Percentiles rank a stretch among this genome's conserved stretches.
These are phyloP conservation scores for Zaprionus nigranus DNA, from an alignment of 1,140 invertebrate genomes.

Conservation along the genomic window DNA sequence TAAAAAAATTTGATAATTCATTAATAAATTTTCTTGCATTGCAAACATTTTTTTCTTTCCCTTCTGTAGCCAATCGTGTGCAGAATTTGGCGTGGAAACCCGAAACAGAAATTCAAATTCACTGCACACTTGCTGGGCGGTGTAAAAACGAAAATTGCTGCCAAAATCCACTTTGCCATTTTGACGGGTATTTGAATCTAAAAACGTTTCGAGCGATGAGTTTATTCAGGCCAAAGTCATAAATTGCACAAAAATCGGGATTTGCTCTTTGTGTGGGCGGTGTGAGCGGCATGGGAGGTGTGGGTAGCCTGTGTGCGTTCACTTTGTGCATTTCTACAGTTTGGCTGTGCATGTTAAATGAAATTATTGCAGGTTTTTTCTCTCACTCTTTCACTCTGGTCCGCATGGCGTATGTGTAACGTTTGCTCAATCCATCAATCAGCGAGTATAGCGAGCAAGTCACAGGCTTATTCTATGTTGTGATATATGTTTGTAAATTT, in stretches of 20 bases:
- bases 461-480: conserved; percentile 48
- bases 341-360: conserved; percentile 75
- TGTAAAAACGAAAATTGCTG: conserved; percentile 53
- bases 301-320: not conserved
- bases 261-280: conserved; percentile 31
- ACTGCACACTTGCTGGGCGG: conserved; percentile 18
- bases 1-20: no score
- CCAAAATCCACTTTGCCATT: conserved; percentile 70
- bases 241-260: conserved; percentile 62
- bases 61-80: not conserved
- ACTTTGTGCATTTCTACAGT: conserved; percentile 42
- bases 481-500: conserved; percentile 42
- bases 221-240: conserved; percentile 70
- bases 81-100: conserved; percentile 8
- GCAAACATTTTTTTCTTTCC: not conserved
- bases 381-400: conserved; percentile 12
- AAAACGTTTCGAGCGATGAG: conserved; percentile 40
- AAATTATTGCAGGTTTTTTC: conserved; percentile 71
- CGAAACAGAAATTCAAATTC: conserved; percentile 15
- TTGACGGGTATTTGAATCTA: conserved; percentile 52
- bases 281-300: not conserved
- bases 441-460: conserved; percentile 42
- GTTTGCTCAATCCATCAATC: conserved; percentile 71
- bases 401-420: conserved; percentile 69
- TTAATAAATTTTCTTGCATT: no score